Evolutionary conservation across 2,797 vertebrate genomes (phyloP), one percentile per base, ranked within the genome.

Genomic region (Acrossocheilus wenchowensis): DNA sequence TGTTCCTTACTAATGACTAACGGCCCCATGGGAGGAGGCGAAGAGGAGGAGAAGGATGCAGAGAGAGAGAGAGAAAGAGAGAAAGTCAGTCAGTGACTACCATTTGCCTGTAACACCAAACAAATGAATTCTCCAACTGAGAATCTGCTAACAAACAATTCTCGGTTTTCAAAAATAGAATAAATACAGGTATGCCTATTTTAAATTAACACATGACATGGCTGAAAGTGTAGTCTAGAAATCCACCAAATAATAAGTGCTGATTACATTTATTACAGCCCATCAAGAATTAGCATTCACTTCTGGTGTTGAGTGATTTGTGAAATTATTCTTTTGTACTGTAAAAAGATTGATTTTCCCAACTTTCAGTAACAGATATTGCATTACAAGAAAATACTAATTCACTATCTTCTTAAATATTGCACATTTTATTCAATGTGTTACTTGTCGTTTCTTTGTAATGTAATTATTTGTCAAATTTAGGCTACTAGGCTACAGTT

Each of bases 1-100:
- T 89, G 87, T 89, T 89, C 83, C 82, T 88, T 87, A 81, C 87
- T 89, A 90, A 89, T 89, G 90, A 89, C 88, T 90, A 88, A 89
- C 74, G 4, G 72, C 45, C 77, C 54, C 71, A 87, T 86, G 86
- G 88, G 89, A 88, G 90, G 34, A 75, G 54, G 36, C 21, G 71
- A 73, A 86, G 66, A 82, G 64, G 64, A 73, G 73, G 78, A 73
- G 64, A 26, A 36, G 64, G 43, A 68, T 34, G 21, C 19, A 78
- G 74, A 82, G 39, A 78, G 23, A 84, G 26, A 62, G 9, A 36
- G 34, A 36, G 34, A 39, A 64, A 52, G 26, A 54, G 19, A 71
- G 23, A 50, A 41, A 80, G 72, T 36, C 9, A 83, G 36, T 73
- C 39, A 74, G 21, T 71, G n/a, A 79, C 43, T 45, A 48, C 17